phyloP scores from a whole-genome alignment of 2,888 invertebrate species.

The Cepaea hortensis region DNA sequence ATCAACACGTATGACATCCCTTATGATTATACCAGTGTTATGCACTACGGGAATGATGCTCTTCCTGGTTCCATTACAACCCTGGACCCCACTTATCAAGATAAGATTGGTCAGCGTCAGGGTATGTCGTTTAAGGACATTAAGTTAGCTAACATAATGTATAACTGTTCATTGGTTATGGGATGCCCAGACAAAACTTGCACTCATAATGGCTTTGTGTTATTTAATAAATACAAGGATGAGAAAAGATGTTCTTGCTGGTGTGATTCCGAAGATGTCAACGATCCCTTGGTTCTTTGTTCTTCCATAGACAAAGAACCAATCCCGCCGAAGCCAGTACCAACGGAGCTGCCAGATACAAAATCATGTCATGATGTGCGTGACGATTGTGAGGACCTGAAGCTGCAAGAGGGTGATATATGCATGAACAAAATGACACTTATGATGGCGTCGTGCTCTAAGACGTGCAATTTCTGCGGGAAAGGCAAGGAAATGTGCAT shows the following conservation, averaged over 20 bases:
- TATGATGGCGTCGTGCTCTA: constrained; percentile 41
- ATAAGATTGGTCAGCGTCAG: constrained; percentile 63
- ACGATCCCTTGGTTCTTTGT: constrained; percentile 36
- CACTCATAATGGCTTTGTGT: constrained; percentile 19
- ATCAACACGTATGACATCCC: constrained; percentile 57
- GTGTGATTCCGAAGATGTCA: constrained; percentile 43
- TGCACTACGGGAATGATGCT: constrained; percentile 67
- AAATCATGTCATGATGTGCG: constrained; percentile 29
- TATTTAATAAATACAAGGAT: constrained; percentile 14
- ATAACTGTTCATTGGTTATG: constrained; percentile 55
- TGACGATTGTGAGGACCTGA: constrained; percentile 23
- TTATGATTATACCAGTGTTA: constrained; percentile 67
- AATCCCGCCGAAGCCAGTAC: neutral
- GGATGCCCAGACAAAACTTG: neutral
- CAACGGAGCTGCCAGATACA: neutral
- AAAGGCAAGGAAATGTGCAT: constrained; percentile 42
- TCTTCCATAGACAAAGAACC: constrained; percentile 10
- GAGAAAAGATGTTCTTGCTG: constrained; percentile 23
- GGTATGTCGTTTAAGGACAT: constrained; percentile 65
- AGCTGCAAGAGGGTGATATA: neutral
- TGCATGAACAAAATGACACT: constrained; percentile 37
- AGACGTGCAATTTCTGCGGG: constrained; percentile 40
- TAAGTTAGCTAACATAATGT: constrained; percentile 64
- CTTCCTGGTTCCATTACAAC: constrained; percentile 66
- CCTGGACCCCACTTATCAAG: constrained; percentile 62